A percentile compares a stretch with the other conserved stretches of the same genome.
phyloP scores from a whole-genome alignment of 2,113 vertebrate genomes.

The Rhipidura dahli region DNA sequence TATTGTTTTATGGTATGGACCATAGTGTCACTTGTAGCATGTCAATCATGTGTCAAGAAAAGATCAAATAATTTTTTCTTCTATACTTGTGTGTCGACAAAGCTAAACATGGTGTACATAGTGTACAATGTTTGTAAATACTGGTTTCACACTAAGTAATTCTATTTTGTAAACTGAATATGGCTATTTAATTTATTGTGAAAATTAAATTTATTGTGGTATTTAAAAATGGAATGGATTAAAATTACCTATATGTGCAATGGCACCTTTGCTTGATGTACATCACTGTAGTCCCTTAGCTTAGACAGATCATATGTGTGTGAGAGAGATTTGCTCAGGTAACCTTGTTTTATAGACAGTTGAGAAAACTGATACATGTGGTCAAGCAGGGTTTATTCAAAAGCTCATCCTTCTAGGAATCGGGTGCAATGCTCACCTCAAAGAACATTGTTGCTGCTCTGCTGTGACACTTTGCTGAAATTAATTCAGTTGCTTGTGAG shows the following conservation, averaged over 20 bases:
- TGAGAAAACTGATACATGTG: neutral
- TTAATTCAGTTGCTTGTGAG: neutral
- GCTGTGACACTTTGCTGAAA: neutral
- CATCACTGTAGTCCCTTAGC: neutral
- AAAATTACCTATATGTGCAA: constrained; percentile 78
- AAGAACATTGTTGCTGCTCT: neutral
- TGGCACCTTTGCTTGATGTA: neutral
- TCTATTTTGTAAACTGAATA: constrained; percentile 88
- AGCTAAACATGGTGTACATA: constrained; percentile 76
- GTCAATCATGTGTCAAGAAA: constrained; percentile 67
- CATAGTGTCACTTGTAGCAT: constrained; percentile 74
- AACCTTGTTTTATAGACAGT: neutral
- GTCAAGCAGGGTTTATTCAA: neutral
- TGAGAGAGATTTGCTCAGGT: neutral
- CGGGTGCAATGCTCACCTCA: neutral
- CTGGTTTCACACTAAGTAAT: constrained; percentile 84
- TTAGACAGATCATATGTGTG: neutral
- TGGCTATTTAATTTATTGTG: constrained; percentile 87
- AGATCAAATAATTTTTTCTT: constrained; percentile 57
- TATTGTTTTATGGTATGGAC: constrained; percentile 69
- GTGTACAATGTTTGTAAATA: constrained; percentile 84
- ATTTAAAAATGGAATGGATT: constrained; percentile 85
- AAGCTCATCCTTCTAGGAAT: neutral
- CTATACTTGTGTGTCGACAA: constrained; percentile 63
- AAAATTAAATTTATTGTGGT: constrained; percentile 85